phyloP scores from a whole-genome alignment of 2,113 vertebrate genomes.

The Takifugu bimaculatus region DNA sequence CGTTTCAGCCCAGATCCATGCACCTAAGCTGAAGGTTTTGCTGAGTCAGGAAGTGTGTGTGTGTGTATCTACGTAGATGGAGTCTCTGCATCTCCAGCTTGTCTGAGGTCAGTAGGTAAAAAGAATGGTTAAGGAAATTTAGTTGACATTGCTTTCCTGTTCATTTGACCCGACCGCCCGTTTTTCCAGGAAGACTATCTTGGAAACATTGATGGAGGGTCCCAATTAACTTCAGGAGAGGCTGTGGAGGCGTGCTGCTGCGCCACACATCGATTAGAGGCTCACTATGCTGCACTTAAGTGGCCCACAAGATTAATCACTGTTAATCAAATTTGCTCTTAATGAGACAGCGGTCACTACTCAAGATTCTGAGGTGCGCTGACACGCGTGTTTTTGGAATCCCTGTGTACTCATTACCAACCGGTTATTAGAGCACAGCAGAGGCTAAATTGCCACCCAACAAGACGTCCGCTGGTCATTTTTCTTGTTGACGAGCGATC shows the following conservation, averaged over 20 bases:
- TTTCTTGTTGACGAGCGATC: constrained; percentile 26
- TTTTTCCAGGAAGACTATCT: constrained; percentile 33
- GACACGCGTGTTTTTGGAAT: constrained; percentile 29
- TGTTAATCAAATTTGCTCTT: constrained; percentile 53
- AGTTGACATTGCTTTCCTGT: background rate
- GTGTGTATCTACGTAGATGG: background rate
- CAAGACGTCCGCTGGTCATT: constrained; percentile 32
- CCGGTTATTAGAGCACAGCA: constrained; percentile 39
- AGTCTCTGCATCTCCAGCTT: constrained; percentile 1
- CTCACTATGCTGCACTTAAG: constrained; percentile 38
- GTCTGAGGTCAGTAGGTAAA: constrained; percentile 16
- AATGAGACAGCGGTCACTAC: constrained; percentile 52
- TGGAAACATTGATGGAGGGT: constrained; percentile 51
- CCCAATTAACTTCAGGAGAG: constrained; percentile 57
- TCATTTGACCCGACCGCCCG: constrained; percentile 5
- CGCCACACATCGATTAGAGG: constrained; percentile 58
- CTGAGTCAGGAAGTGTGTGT: constrained; percentile 33
- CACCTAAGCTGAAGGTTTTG: constrained; percentile 1
- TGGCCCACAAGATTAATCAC: constrained; percentile 53
- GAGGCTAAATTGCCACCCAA: constrained; percentile 20
- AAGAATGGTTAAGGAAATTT: background rate
- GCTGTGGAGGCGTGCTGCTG: constrained; percentile 23
- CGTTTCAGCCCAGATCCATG: constrained; percentile 25
- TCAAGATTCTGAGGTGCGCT: constrained; percentile 19
- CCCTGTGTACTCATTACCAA: constrained; percentile 30